Evolutionary conservation across 2,113 vertebrate genomes (phyloP), one percentile per base, ranked within the genome.

Genomic region (Engraulis encrasicolus): DNA sequence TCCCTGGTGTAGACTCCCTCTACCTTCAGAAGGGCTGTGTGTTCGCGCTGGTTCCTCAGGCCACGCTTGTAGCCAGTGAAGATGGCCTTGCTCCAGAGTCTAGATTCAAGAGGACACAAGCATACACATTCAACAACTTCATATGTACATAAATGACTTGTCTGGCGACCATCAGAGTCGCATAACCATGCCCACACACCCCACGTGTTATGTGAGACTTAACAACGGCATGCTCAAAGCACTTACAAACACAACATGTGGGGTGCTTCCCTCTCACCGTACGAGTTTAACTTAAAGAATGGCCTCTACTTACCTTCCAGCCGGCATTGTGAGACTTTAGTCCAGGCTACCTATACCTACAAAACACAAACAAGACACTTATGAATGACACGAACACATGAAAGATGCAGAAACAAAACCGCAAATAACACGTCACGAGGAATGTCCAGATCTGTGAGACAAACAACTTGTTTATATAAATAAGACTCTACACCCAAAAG

Each of bases 11-110:
- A 99, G 31, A 99, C 98, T 0, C 98, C 98, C 90, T 99, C 98
- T 34, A 99, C 92, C 92, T 99, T 99, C 88, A 99, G 96, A 6
- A 99, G 97, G 0, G 98, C 98, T 0, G 98, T 99, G 93, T 99
- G 97, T 50, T 99, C 98, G 9, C 98, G 95, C 93, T 99, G 98
- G 92, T 99, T 99, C 90, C 97, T 95, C 87, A 99, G 96, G 36
- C 98, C 98, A 20, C 98, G 96, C 87, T 99, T 99, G 90, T 99
- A 99, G 94, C 98, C 98, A 81, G 97, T 96, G 91, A 99, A 99
- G 92, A 93, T 98, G 87, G 98, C 98, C 88, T 99, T 99, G 86
- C 96, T 97, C 98, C 98, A 99, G 82, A 99, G 93, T 95, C 98
- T 99, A 79, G 0, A 14, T n/a, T n/a, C n/a, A n/a, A n/a, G n/a